Percentiles rank a stretch among this genome's conserved stretches.
Conservation (phyloP, 2,888 invertebrate genomes). For the Luffia ferchaultella region DNA sequence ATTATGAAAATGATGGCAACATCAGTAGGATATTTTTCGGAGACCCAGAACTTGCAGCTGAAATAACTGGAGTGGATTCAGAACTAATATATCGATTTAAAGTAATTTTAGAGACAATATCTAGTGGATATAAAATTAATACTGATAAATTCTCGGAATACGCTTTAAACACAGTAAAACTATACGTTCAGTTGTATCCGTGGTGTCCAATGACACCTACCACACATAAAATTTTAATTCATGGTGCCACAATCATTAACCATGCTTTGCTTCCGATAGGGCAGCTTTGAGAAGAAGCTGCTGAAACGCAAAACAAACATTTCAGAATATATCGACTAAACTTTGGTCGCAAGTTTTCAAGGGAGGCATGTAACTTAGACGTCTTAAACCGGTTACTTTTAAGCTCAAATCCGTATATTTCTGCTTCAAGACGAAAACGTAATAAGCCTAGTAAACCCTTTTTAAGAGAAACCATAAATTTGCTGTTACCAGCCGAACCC, state of each 20-base stretch:
- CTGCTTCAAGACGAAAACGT: neutral
- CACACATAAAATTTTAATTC: neutral
- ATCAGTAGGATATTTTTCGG: neutral
- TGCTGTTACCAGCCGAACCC: neutral
- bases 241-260: neutral
- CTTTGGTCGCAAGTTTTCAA: constrained; percentile 1
- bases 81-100: neutral
- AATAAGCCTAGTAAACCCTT: neutral
- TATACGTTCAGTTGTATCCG: constrained; percentile 1
- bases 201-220: neutral
- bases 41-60: neutral
- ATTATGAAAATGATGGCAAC: neutral
- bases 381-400: constrained; percentile 1
- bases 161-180: neutral
- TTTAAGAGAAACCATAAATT: neutral
- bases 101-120: constrained; percentile 1
- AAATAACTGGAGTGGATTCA: neutral
- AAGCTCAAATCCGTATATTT: neutral
- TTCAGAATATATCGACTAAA: neutral
- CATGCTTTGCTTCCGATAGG: constrained; percentile 1
- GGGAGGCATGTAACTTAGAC: neutral
- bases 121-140: constrained; percentile 1
- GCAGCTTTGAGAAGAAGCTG: neutral
- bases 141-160: neutral
- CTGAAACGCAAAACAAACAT: neutral